Percentiles rank a stretch among this genome's conserved stretches.
These are phyloP conservation scores for Cabera pusaria DNA, from an alignment of 2,888 invertebrate genomes.

Conservation along the genomic window DNA sequence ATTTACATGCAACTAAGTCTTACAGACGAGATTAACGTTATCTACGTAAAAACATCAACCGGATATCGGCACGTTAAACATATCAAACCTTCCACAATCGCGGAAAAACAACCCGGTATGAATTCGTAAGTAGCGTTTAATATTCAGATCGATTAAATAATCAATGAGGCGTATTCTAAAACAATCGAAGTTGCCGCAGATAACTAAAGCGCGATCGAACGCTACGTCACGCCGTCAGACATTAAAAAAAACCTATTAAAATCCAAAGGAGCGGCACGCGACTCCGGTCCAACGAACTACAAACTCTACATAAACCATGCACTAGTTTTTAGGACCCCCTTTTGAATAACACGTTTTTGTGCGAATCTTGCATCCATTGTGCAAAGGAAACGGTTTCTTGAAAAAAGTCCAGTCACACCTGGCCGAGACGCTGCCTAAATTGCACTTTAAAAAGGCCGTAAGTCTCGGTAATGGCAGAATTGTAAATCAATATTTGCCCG, in stretches of 20 bases:
- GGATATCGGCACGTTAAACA: conserved; percentile 27
- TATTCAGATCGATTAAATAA: conserved; percentile 39
- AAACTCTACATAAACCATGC: conserved; percentile 51
- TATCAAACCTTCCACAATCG: conserved; percentile 30
- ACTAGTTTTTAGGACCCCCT: conserved; percentile 58
- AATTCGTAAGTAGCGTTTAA: conserved; percentile 34
- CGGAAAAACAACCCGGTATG: conserved; percentile 29
- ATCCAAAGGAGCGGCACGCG: conserved; percentile 68
- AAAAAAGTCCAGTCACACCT: conserved; percentile 66
- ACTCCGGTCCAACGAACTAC: conserved; percentile 52
- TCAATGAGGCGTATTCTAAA: conserved; percentile 37
- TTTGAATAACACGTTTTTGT: conserved; percentile 72
- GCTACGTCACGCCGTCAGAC: conserved; percentile 42
- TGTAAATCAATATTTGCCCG: conserved; percentile 64
- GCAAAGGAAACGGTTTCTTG: conserved; percentile 62
- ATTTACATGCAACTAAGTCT: conserved; percentile 21
- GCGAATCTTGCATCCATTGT: conserved; percentile 78
- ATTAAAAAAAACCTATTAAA: conserved; percentile 56
- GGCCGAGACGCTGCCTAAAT: conserved; percentile 56
- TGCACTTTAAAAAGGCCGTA: conserved; percentile 43
- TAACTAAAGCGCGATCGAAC: conserved; percentile 30
- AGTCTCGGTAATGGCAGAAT: conserved; percentile 42
- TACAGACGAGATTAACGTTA: conserved; percentile 9
- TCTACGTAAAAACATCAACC: conserved; percentile 22
- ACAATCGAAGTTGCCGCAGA: conserved; percentile 33